A percentile compares a stretch with the other conserved stretches of the same genome.
Conservation (phyloP, 2,888 invertebrate genomes). For the Philereme transversata region DNA sequence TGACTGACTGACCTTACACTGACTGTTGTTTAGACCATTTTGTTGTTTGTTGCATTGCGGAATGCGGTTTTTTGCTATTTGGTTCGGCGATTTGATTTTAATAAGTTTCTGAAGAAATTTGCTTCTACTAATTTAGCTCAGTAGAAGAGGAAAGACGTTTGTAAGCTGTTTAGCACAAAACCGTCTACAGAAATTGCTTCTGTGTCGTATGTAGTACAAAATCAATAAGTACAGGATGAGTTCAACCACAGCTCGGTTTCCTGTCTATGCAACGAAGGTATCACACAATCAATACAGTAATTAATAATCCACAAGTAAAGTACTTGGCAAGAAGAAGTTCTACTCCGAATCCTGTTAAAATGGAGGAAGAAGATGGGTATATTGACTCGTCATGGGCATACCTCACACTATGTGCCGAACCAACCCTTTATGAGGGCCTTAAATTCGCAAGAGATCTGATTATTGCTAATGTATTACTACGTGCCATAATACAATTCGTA, state of each 20-base stretch:
- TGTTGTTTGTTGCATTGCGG: too few species aligned
- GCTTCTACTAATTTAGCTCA: too few species aligned
- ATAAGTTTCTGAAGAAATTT: too few species aligned
- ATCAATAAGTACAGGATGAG: neutral
- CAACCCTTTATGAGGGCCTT: conserved; percentile 75
- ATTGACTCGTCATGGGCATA: conserved; percentile 68
- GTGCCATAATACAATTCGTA: conserved; percentile 67
- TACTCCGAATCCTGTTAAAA: conserved; percentile 32
- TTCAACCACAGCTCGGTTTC: neutral
- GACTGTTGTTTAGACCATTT: too few species aligned
- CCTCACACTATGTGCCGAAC: conserved; percentile 71
- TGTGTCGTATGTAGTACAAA: neutral
- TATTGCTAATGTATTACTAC: conserved; percentile 69
- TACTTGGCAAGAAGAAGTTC: neutral
- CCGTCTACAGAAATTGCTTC: neutral
- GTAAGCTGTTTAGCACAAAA: neutral
- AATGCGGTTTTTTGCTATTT: too few species aligned
- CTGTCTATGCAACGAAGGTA: neutral
- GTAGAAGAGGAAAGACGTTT: neutral
- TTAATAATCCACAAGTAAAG: neutral
- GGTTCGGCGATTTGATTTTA: too few species aligned
- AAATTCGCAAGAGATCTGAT: conserved; percentile 79
- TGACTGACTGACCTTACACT: too few species aligned
- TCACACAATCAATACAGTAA: neutral
- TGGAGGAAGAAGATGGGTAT: conserved; percentile 75